Conservation (phyloP, 2,797 vertebrate genomes). For the Picus viridis region DNA sequence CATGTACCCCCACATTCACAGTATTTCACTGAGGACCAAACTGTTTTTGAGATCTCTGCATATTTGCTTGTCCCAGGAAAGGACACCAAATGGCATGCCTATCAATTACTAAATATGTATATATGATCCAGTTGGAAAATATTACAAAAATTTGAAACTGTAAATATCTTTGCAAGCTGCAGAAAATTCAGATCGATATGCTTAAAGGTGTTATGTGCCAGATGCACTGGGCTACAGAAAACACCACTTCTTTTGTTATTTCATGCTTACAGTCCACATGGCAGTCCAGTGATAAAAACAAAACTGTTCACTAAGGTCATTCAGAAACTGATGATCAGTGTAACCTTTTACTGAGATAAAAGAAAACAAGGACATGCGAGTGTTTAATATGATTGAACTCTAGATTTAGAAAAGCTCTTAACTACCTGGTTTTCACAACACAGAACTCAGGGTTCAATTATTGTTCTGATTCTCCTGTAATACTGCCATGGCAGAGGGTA, state of each 20-base stretch:
- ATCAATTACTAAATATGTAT: constrained; percentile 12
- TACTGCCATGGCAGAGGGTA: not conserved
- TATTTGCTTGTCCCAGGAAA: constrained; percentile 33
- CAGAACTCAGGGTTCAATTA: not conserved
- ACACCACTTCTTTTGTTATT: not conserved
- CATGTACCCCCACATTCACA: not conserved
- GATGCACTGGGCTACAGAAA: constrained; percentile 2
- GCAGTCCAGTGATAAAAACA: not conserved
- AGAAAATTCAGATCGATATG: constrained; percentile 30
- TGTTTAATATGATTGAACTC: not conserved
- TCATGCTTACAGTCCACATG: not conserved
- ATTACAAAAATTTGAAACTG: constrained; percentile 52
- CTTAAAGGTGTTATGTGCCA: constrained; percentile 6
- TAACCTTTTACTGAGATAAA: not conserved
- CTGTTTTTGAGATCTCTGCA: constrained; percentile 47
- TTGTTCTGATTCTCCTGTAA: not conserved
- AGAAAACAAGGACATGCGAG: not conserved
- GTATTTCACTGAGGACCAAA: not conserved
- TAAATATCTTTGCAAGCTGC: constrained; percentile 38
- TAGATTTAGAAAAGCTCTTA: not conserved
- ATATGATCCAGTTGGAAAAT: constrained; percentile 41
- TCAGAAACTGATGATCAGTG: not conserved
- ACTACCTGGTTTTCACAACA: not conserved
- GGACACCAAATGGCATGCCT: constrained; percentile 7
- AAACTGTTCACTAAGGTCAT: not conserved